phyloP scores from a whole-genome alignment of 1,140 invertebrate genomes.

The Anastrepha ludens region DNA sequence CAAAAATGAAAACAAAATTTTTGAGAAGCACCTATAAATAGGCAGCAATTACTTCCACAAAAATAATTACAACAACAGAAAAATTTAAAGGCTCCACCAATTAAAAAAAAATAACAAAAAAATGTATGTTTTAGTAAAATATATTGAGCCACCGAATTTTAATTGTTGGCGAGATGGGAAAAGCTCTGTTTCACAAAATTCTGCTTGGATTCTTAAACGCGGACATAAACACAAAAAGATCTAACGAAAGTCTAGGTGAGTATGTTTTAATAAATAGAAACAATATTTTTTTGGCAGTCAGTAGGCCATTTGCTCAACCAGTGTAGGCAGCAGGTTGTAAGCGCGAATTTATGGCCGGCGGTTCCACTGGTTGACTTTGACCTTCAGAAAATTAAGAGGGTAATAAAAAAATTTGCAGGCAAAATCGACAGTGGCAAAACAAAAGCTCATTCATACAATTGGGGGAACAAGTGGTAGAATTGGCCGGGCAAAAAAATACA shows the following conservation, averaged over 20 bases:
- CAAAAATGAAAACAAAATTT: background rate
- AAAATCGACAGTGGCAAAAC: conserved; percentile 3
- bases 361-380: conserved; percentile 52
- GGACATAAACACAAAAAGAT: no score
- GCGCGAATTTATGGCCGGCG: conserved; percentile 31
- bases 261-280: background rate
- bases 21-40: background rate
- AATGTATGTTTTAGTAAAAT: no score
- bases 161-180: no score
- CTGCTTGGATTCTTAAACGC: no score
- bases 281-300: background rate
- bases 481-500: background rate
- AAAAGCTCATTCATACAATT: background rate
- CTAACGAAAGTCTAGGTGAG: no score
- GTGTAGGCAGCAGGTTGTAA: background rate
- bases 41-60: background rate
- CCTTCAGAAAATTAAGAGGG: conserved; percentile 19
- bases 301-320: conserved; percentile 30
- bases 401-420: background rate
- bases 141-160: no score
- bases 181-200: no score
- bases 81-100: background rate
- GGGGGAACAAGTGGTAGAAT: background rate
- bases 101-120: background rate
- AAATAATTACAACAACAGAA: background rate